Percentiles rank a stretch among this genome's conserved stretches.
Evolutionary conservation across 2,888 invertebrate genomes (phyloP).

Genomic region (Ophioninae sp.): DNA sequence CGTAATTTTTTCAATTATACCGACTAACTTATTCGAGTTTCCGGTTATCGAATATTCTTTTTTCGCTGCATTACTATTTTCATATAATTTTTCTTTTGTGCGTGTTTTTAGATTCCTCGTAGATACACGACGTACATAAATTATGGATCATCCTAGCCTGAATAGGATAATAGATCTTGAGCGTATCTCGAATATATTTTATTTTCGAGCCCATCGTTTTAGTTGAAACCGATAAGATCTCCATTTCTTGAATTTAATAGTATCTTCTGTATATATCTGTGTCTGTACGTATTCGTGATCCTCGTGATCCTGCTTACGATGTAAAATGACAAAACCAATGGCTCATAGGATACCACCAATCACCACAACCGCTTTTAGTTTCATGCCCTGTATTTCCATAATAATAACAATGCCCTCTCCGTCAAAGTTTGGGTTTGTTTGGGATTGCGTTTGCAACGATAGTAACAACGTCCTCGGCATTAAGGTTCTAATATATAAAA

Average conservation of each 20-base stretch:
- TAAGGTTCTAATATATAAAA: too few relatives aligned
- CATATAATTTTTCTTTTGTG: too few relatives aligned
- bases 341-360: background rate
- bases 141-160: background rate
- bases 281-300: background rate
- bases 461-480: too few relatives aligned
- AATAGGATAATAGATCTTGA: too few relatives aligned
- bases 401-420: too few relatives aligned
- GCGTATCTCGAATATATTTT: conserved; percentile 1
- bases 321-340: background rate
- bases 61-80: too few relatives aligned
- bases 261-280: background rate
- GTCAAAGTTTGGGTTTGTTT: too few relatives aligned
- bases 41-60: too few relatives aligned
- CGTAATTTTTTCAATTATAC: too few relatives aligned
- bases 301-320: background rate
- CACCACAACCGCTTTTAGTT: background rate
- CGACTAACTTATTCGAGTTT: too few relatives aligned
- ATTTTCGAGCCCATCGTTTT: background rate
- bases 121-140: background rate
- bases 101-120: too few relatives aligned
- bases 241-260: background rate
- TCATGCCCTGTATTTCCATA: background rate
- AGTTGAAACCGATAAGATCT: conserved; percentile 4
- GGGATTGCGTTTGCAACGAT: too few relatives aligned